Conservation (phyloP, 1,140 invertebrate species). For the Temnothorax nylanderi region DNA sequence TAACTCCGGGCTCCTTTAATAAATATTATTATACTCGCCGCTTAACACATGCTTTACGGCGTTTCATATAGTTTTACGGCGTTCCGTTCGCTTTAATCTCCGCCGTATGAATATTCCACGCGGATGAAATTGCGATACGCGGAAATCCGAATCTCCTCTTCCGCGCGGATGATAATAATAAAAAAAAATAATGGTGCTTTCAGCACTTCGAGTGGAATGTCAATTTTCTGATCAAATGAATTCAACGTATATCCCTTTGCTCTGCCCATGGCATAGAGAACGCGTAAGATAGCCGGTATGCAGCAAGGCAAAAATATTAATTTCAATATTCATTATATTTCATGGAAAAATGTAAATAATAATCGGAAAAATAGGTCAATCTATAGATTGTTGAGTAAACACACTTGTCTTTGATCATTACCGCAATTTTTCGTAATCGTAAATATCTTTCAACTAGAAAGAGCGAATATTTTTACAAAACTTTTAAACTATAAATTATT, state of each 20-base stretch:
- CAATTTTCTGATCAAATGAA: neutral
- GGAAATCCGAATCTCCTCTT: neutral
- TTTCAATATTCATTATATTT: conserved; percentile 11
- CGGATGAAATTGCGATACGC: conserved; percentile 8
- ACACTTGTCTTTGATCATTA: neutral
- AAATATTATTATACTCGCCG: neutral
- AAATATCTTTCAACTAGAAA: neutral
- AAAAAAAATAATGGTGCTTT: neutral
- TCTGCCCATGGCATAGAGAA: neutral
- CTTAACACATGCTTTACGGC: neutral
- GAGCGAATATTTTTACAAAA: neutral
- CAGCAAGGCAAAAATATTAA: neutral
- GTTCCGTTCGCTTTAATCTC: conserved; percentile 28
- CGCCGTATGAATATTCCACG: conserved; percentile 29
- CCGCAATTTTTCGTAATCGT: neutral
- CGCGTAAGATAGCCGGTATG: neutral
- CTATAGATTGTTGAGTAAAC: conserved; percentile 24
- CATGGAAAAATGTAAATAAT: neutral
- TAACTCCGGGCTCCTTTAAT: conserved; percentile 2
- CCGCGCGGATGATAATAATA: neutral
- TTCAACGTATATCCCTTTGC: neutral
- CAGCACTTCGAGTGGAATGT: neutral
- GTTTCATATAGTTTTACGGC: conserved; percentile 29
- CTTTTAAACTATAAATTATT: neutral
- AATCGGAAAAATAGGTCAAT: neutral